A percentile compares a stretch with the other conserved stretches of the same genome.
These are phyloP conservation scores for Dicaeum eximium DNA, from an alignment of 2,113 vertebrate genomes.

Conservation along the genomic window DNA sequence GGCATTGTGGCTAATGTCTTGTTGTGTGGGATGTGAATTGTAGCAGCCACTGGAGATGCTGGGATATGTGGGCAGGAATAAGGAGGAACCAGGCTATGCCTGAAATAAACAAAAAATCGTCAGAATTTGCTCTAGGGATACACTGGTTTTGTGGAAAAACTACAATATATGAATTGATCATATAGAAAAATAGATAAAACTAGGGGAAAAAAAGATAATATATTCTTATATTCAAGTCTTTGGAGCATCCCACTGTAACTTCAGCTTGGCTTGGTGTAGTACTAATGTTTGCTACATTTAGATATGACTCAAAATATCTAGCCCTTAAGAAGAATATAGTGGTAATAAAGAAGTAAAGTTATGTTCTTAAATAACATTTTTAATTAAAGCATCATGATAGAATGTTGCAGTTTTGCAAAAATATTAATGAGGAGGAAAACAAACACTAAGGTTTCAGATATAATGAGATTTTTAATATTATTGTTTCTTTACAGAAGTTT, in stretches of 20 bases:
- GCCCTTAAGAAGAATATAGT: neutral
- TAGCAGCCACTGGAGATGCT: neutral
- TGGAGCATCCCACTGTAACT: neutral
- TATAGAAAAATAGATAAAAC: neutral
- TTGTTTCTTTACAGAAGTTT: neutral
- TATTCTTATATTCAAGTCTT: neutral
- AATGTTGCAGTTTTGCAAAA: neutral
- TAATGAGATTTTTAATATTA: neutral
- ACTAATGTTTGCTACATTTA: neutral
- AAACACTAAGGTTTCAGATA: neutral
- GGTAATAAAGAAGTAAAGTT: neutral
- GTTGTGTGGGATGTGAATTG: fast-evolving
- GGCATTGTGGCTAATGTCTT: neutral
- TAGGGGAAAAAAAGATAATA: neutral
- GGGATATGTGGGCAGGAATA: neutral
- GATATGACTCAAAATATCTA: neutral
- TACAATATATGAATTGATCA: neutral
- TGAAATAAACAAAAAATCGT: neutral
- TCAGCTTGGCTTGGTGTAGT: neutral
- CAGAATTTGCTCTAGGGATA: neutral
- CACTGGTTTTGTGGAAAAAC: neutral
- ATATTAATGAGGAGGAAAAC: neutral
- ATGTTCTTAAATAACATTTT: neutral
- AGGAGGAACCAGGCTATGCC: neutral
- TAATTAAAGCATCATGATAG: neutral